Evolutionary conservation across 2,888 invertebrate species (phyloP), one percentile per base, ranked within the genome.

Genomic region (Nematopogon swammerdamellus): DNA sequence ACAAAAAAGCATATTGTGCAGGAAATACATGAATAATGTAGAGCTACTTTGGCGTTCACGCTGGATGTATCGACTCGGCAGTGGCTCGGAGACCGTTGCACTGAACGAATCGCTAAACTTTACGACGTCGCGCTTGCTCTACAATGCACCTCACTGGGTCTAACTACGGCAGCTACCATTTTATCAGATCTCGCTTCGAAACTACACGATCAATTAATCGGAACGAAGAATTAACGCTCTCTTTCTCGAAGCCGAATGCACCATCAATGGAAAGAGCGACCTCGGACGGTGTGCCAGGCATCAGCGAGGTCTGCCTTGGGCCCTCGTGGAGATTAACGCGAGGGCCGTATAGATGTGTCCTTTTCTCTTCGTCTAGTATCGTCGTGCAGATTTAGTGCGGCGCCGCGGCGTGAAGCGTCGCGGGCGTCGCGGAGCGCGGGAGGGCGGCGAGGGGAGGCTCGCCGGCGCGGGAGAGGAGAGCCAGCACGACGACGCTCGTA

Each of bases 81-180:
- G 53, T 57, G 64, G 58, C 58, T 61, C 64, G 62, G 70, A 70
- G 74, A 73, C 72, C 74, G 76, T 76, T 76, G 77, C 76, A 77
- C 77, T 76, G 77, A 74, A 77, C 77, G 76, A 79, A 77, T 77
- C 76, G 76, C 72, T 70, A 77, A 77, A 77, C 76, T 79, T 76
- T 77, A 77, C 75, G 77, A 74, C 67, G 70, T 69, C 73, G 73
- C 74, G 75, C 76, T 75, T 68, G 76, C 68, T 68, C 69, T 19
- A 44, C 44, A 16, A 45, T 36, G 36, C 45, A 67, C 66, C 65
- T 63, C 73, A 64, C 63, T 66, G 70, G 73, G 66, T 68, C 67
- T 64, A 67, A 68, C 65, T 67, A 68, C 68, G 65, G 67, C 70
- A 65, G 63, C 63, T 72, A 70, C 72, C 68, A 70, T 72, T 67